Conservation (phyloP, 2,113 vertebrate species). For the human region GRCh38 chr16:60657501-60658000, state of each 20-base stretch:
- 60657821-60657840: too few species aligned
- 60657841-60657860: too few species aligned
- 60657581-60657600: neutral
- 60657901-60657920: too few species aligned
- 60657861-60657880: too few species aligned
- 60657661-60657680: neutral
- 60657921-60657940: too few species aligned
- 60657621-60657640: neutral
- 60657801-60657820: neutral
- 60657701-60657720: neutral
- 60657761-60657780: neutral
- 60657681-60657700: neutral
- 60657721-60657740: neutral
- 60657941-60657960: too few species aligned
- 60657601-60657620: neutral
- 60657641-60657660: neutral
- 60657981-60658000: too few species aligned
- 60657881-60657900: too few species aligned
- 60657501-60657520: constrained; percentile 40
- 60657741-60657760: neutral
- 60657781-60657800: neutral
- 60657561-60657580: neutral
- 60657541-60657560: neutral
- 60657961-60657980: too few species aligned
- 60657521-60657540: neutral